Base-by-base conservation (phyloP, 2,797 vertebrate species). In the Tinamus major region DNA sequence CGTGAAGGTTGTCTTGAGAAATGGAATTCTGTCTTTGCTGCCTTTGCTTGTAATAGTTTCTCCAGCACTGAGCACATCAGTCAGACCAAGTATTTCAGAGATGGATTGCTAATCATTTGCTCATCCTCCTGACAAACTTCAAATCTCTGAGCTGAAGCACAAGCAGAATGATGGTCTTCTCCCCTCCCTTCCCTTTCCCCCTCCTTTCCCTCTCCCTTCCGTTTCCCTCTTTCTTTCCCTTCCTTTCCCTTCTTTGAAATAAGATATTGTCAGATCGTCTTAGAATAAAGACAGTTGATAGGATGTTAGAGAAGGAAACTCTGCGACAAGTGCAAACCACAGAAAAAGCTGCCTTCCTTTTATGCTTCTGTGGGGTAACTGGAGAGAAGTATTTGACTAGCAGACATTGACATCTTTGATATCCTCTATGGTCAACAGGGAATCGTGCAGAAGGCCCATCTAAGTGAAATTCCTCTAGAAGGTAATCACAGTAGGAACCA, bases 201-300 rank as follows among this genome's bases (percentile, higher is more conserved):
- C 15, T 42, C 41, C 41, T 15, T 42, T 42, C 14, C 41, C 15
- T 15, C 15, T 42, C 41, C 13, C 39, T 41, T 41, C 39, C 39
- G 10, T 41, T 41, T 13, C 39, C 39, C 39, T 39, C 11, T 39
- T 39, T 14, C 42, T 44, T 44, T 16, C 42, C 17, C 42, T 44
- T 44, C 42, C 42, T 44, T 44, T 44, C 42, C 16, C 16, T 44
- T 42, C 18, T 44, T 44, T 6, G 29, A 33, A 41, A 42, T 86
- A 85, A 85, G 85, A 62, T 93, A 74, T 29, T 91, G 42, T 82
- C 78, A 82, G 53, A 93, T 80, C 9, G 37, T 41, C 64, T 64
- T 74, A 68, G 48, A 70, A 70, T 74, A 51, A 76, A 88, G 16
- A 39, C 70, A 58, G 37, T 42, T 78, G 69, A 65, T 58, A 72